Base-by-base conservation (phyloP, 2,113 vertebrate species). In the Hipposideros armiger region DNA sequence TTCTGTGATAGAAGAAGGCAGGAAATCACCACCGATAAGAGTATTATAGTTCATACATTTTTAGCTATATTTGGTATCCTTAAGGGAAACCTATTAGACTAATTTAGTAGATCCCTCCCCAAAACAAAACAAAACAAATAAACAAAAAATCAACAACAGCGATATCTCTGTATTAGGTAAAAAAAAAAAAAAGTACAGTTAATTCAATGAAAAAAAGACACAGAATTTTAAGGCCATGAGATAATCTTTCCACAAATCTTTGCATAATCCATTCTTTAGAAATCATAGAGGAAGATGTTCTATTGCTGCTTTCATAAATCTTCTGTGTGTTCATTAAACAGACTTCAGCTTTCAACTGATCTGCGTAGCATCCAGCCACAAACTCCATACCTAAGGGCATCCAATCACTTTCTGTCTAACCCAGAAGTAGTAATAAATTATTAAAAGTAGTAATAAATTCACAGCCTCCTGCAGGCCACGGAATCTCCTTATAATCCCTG, bases 311-410 rank as follows among this genome's bases (percentile, higher is more conserved):
- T 97, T 47, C 90, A 28, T 80, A 96, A 85, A 76, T 94, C 96
- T 95, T 87, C 50, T 92, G 77, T 92, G 70, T 90, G 14, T 70
- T 97, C 67, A 86, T 93, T 96, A 84, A 92, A 76, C 15, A 91
- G 87, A 81, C 84, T 94, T 95, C 50, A 87, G 67, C 74, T 91
- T 89, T 96, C 69, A 95, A 95, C 66, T 91, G 78, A 91, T 94
- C 45, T 91, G 86, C n/a, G 96, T 92, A 94, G 89, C 82, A 80
- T 88, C 92, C 8, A 74, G 58, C 30, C 89, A 32, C 80, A 73
- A 56, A 58, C 42, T 94, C 92, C 74, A 40, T 56, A 94, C 58
- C 94, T 91, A 42, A 82, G 92, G 92, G 69, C 58, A 70, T 89
- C 91, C 91, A 85, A 89, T 69, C 82, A 67, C 60, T 85, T n/a